Evolutionary conservation across 2,888 invertebrate species (phyloP).

Genomic region (Automeris io): DNA sequence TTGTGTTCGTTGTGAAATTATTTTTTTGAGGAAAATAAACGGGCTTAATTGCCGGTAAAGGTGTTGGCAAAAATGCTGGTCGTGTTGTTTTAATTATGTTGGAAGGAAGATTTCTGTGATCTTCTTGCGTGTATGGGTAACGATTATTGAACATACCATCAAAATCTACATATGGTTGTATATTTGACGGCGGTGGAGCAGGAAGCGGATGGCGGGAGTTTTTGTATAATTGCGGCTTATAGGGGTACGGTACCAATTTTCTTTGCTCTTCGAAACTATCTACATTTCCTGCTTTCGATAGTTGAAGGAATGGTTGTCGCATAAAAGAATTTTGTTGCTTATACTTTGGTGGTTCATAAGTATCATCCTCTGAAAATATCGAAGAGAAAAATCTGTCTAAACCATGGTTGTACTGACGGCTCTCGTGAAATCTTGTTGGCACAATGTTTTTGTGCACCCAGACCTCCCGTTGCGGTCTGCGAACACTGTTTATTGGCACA

Average conservation of each 20-base stretch:
- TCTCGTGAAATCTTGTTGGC: slow-evolving; percentile 32
- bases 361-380: slow-evolving; percentile 54
- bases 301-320: slow-evolving; percentile 30
- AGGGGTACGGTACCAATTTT: slow-evolving; percentile 39
- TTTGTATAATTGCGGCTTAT: slow-evolving; percentile 41
- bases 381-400: slow-evolving; percentile 62
- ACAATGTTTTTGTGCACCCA: slow-evolving; percentile 63
- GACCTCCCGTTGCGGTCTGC: slow-evolving; percentile 45
- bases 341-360: slow-evolving; percentile 31
- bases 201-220: slow-evolving; percentile 39
- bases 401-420: slow-evolving; percentile 34
- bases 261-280: slow-evolving; percentile 35
- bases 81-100: slow-evolving; percentile 47
- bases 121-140: slow-evolving; percentile 23
- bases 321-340: slow-evolving; percentile 31
- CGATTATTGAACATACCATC: slow-evolving; percentile 21
- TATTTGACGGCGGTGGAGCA: slow-evolving; percentile 31
- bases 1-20: slow-evolving; percentile 22
- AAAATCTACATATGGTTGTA: slow-evolving; percentile 17
- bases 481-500: slow-evolving; percentile 21
- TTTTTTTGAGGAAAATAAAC: not conserved
- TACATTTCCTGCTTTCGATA: slow-evolving; percentile 43
- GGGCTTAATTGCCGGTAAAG: slow-evolving; percentile 17
- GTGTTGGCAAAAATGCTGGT: slow-evolving; percentile 53
- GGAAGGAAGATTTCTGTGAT: slow-evolving; percentile 36